Conservation (phyloP, 2,888 invertebrate genomes). For the Ochropacha duplaris region DNA sequence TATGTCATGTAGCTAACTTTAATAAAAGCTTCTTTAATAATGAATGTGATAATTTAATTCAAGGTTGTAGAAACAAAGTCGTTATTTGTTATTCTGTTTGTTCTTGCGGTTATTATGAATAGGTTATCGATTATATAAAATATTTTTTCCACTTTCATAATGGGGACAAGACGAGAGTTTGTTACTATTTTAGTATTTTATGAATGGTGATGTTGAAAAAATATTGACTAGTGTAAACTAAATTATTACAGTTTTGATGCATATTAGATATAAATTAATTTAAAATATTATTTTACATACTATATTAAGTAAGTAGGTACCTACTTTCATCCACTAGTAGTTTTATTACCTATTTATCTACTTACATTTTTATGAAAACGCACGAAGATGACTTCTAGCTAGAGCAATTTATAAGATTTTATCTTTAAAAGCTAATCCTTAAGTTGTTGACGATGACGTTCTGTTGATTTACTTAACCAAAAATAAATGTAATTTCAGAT, state of each 20-base stretch:
- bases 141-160: constrained; percentile 2
- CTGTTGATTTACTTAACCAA: too few species aligned
- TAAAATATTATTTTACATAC: too few species aligned
- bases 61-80: constrained; percentile 29
- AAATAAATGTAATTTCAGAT: too few species aligned
- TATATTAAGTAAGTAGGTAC: neutral
- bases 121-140: constrained; percentile 1
- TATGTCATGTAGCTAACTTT: constrained; percentile 20
- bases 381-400: too few species aligned
- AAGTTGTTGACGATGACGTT: too few species aligned
- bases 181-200: neutral
- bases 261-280: too few species aligned
- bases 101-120: constrained; percentile 11
- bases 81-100: constrained; percentile 8
- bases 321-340: neutral
- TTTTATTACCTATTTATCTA: too few species aligned
- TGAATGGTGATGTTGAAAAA: neutral
- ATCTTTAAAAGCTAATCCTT: too few species aligned
- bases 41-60: constrained; percentile 43
- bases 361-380: too few species aligned
- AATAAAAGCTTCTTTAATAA: constrained; percentile 33
- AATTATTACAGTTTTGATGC: too few species aligned
- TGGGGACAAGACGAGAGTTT: neutral
- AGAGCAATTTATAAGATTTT: too few species aligned
- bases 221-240: neutral